Conservation (phyloP, 2,797 vertebrate species). For the Hippocampus kuda region DNA sequence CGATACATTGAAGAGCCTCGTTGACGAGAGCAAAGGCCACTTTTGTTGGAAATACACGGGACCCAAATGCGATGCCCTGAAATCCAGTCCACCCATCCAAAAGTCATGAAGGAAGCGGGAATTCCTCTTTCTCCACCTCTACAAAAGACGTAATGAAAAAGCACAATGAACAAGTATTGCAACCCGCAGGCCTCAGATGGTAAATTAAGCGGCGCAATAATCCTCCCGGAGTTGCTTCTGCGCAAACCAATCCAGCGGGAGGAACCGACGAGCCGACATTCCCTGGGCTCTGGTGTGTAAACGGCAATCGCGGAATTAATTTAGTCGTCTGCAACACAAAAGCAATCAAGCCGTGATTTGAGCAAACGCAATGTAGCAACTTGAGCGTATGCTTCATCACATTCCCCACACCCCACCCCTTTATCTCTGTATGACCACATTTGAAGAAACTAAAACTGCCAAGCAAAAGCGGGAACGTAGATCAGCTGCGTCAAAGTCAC, state of each 20-base stretch:
- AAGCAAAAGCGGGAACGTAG: neutral
- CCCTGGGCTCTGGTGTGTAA: conserved; percentile 27
- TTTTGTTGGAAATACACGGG: neutral
- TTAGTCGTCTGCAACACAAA: conserved; percentile 37
- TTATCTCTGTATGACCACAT: conserved; percentile 26
- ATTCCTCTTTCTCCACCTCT: neutral
- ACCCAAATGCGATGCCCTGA: neutral
- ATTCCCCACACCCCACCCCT: neutral
- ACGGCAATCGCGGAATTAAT: conserved; percentile 30
- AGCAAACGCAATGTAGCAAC: conserved; percentile 10
- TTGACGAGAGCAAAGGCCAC: too few species aligned
- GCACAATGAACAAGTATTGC: neutral
- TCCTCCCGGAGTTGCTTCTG: conserved; percentile 45
- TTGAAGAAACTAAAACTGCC: conserved; percentile 30
- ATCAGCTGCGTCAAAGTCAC: neutral
- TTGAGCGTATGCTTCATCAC: neutral
- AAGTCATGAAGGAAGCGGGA: conserved; percentile 7
- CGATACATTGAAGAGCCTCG: too few species aligned
- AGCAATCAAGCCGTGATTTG: conserved; percentile 38
- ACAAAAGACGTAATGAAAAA: conserved; percentile 7
- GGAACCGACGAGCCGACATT: conserved; percentile 51
- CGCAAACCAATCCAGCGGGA: conserved; percentile 45
- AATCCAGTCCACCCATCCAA: neutral
- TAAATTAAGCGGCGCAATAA: conserved; percentile 42
- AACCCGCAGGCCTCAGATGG: conserved; percentile 18